A percentile compares a stretch with the other conserved stretches of the same genome.
Evolutionary conservation across 2,888 invertebrate genomes (phyloP).

Genomic region (Copidosoma aretas): DNA sequence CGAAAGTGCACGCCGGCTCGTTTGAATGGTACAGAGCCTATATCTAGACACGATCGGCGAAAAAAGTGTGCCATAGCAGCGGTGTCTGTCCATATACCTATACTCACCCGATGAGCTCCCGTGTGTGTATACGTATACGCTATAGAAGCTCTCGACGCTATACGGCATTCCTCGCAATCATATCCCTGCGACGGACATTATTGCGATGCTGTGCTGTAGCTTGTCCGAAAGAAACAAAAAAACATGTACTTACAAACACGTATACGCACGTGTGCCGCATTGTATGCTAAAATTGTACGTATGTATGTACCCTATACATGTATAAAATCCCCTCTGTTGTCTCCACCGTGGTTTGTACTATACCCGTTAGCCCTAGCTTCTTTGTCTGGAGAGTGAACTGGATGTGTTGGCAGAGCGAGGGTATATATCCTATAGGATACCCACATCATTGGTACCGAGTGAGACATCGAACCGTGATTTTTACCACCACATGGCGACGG

Average conservation of each 20-base stretch:
- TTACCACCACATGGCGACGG: too few species aligned
- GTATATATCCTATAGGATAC: too few species aligned
- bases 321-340: too few species aligned
- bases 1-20: too few species aligned
- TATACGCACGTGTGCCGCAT: conserved; percentile 6
- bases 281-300: conserved; percentile 30
- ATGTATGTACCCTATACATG: too few species aligned
- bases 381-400: too few species aligned
- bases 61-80: neutral
- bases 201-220: conserved; percentile 20
- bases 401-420: too few species aligned
- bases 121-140: neutral
- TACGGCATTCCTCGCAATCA: conserved; percentile 32
- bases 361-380: too few species aligned
- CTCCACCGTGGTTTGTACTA: too few species aligned
- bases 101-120: neutral
- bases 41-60: neutral
- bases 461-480: too few species aligned
- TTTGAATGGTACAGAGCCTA: too few species aligned
- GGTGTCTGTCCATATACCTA: neutral
- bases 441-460: too few species aligned
- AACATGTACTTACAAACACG: neutral
- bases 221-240: conserved; percentile 6
- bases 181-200: conserved; percentile 29
- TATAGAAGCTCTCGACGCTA: neutral